Percentiles rank a stretch among this genome's conserved stretches.
phyloP scores from a whole-genome alignment of 1,140 invertebrate species.

The Stenopsyche tienmushanensis region DNA sequence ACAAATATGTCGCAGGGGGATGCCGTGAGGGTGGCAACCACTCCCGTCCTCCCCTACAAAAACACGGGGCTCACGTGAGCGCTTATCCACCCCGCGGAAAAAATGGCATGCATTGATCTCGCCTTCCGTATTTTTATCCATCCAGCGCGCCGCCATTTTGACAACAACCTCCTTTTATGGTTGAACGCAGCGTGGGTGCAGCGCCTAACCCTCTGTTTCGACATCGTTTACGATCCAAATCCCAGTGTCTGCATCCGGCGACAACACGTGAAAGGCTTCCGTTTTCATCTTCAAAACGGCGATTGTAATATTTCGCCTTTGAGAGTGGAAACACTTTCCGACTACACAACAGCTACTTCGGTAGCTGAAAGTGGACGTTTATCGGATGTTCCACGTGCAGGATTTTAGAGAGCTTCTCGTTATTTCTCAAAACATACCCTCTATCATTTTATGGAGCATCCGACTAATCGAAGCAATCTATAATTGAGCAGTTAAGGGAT shows the following conservation, averaged over 20 bases:
- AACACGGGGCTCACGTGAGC: neutral
- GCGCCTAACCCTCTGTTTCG: conserved; percentile 2
- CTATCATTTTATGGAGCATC: too few species aligned
- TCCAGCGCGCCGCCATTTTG: conserved; percentile 6
- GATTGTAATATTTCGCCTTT: conserved; percentile 5
- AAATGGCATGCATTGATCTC: conserved; percentile 12
- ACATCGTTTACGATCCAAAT: conserved; percentile 9
- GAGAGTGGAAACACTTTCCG: neutral
- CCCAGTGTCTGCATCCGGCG: conserved; percentile 13
- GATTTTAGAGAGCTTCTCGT: too few species aligned
- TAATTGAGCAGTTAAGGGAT: neutral
- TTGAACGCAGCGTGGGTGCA: neutral
- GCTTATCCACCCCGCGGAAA: neutral
- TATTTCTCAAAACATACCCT: too few species aligned
- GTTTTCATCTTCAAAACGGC: conserved; percentile 14
- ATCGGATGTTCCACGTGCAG: too few species aligned
- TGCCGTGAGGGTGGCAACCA: neutral
- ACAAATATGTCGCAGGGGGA: conserved; percentile 35
- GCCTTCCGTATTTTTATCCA: neutral
- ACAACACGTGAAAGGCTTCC: conserved; percentile 19
- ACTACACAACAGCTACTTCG: neutral
- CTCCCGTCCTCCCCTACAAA: neutral
- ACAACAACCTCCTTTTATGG: conserved; percentile 5
- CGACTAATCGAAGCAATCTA: too few species aligned
- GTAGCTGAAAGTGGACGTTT: neutral